These are phyloP conservation scores for Amiota minor DNA, from an alignment of 2,888 invertebrate species.

Conservation along the genomic window DNA sequence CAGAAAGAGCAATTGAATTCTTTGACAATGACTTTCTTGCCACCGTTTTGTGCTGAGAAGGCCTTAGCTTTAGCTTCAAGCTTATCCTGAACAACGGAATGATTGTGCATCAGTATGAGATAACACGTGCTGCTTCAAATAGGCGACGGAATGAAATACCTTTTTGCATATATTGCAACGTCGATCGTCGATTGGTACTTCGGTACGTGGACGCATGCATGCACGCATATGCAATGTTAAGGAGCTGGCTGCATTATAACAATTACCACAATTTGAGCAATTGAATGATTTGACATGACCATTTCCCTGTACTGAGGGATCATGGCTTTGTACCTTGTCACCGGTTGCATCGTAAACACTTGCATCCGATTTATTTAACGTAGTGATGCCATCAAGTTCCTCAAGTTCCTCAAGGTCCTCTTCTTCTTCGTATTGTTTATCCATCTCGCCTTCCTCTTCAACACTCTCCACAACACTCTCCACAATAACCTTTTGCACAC, in stretches of 20 bases:
- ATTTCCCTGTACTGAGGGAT: conserved; percentile 28
- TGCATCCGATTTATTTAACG: not conserved
- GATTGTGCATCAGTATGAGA: conserved; percentile 72
- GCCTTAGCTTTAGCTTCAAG: conserved; percentile 69
- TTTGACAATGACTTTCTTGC: conserved; percentile 71
- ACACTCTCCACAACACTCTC: too few relatives aligned
- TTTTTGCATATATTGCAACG: conserved; percentile 72
- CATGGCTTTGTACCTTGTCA: conserved; percentile 34
- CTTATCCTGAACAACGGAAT: conserved; percentile 70
- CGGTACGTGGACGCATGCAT: conserved; percentile 69
- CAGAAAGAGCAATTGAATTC: conserved; percentile 73
- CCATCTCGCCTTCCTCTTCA: conserved; percentile 37
- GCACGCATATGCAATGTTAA: conserved; percentile 72
- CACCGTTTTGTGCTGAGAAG: conserved; percentile 62
- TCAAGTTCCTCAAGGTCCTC: conserved; percentile 37
- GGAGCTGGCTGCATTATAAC: conserved; percentile 72
- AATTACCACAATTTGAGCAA: conserved; percentile 72
- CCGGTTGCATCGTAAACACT: conserved; percentile 6
- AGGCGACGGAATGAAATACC: conserved; percentile 72
- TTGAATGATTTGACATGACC: conserved; percentile 68
- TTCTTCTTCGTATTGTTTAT: conserved; percentile 35
- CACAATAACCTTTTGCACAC: conserved; percentile 33
- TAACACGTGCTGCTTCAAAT: conserved; percentile 72
- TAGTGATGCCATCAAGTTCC: conserved; percentile 38
- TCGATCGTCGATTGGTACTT: conserved; percentile 67